A percentile compares a stretch with the other conserved stretches of the same genome.
Conservation (phyloP, 53 echinoderm and acorn worm species). For the Glandiceps talaboti region DNA sequence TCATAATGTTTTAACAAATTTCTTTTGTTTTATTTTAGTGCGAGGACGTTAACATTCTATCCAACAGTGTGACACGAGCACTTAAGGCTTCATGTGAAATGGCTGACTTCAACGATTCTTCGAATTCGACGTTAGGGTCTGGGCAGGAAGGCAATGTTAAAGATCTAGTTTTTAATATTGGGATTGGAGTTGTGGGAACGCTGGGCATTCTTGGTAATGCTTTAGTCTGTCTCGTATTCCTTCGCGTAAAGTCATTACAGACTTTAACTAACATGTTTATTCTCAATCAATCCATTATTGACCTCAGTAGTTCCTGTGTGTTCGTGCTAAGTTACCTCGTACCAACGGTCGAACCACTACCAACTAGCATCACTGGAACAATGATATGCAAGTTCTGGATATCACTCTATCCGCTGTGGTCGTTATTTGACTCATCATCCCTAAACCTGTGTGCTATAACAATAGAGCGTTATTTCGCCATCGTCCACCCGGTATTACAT, state of each 20-base stretch:
- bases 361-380: constrained; percentile 20
- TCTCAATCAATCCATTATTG: constrained; percentile 87
- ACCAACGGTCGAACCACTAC: constrained; percentile 22
- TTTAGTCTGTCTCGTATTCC: constrained; percentile 64
- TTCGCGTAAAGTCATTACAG: constrained; percentile 49
- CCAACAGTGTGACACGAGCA: no score
- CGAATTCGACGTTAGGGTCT: background rate
- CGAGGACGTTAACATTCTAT: no score
- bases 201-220: constrained; percentile 63
- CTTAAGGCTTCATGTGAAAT: no score
- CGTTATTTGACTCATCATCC: constrained; percentile 66
- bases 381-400: constrained; percentile 65
- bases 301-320: constrained; percentile 59
- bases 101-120: background rate
- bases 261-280: constrained; percentile 77
- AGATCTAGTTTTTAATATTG: background rate
- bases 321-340: constrained; percentile 52
- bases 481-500: constrained; percentile 51
- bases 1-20: no score
- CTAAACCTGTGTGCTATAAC: constrained; percentile 70
- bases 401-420: constrained; percentile 79
- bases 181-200: constrained; percentile 33
- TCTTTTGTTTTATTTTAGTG: no score
- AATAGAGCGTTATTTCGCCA: constrained; percentile 67
- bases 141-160: background rate